Conservation (phyloP, 2,113 vertebrate genomes). For the Corvus moneduloides region DNA sequence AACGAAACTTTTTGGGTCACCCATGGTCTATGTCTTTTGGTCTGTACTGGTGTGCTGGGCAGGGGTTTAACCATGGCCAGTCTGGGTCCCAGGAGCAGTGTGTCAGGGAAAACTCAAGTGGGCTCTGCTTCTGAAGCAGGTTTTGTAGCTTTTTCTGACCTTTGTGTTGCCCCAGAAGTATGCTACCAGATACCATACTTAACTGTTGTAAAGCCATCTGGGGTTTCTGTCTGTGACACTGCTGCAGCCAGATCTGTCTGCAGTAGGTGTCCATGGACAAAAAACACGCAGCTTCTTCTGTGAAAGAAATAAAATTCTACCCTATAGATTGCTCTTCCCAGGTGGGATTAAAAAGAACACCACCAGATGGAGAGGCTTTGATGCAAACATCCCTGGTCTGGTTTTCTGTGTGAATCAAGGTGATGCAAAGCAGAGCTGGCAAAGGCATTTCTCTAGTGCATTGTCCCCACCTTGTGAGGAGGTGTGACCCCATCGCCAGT, state of each 20-base stretch:
- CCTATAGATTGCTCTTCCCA: neutral
- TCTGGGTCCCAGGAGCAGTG: neutral
- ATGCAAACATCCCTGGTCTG: neutral
- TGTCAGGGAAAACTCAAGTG: neutral
- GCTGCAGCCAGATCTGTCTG: neutral
- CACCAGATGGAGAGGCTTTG: neutral
- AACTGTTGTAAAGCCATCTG: neutral
- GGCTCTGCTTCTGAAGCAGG: neutral
- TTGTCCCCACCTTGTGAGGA: fast-evolving
- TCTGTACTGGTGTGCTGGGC: neutral
- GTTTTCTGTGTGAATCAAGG: neutral
- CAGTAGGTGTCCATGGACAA: neutral
- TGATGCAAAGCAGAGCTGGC: neutral
- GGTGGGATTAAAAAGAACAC: neutral
- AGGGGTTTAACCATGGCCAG: neutral
- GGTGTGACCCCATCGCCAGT: fast-evolving
- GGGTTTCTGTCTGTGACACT: neutral
- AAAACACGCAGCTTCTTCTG: neutral
- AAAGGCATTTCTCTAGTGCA: neutral
- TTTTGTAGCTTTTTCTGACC: neutral
- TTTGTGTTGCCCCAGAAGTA: neutral
- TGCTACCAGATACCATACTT: neutral
- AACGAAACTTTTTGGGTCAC: neutral
- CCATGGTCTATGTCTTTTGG: neutral
- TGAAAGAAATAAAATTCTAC: neutral